Evolutionary conservation across 2,888 invertebrate genomes (phyloP), one percentile per base, ranked within the genome.

Genomic region (Pherbina coryleti): DNA sequence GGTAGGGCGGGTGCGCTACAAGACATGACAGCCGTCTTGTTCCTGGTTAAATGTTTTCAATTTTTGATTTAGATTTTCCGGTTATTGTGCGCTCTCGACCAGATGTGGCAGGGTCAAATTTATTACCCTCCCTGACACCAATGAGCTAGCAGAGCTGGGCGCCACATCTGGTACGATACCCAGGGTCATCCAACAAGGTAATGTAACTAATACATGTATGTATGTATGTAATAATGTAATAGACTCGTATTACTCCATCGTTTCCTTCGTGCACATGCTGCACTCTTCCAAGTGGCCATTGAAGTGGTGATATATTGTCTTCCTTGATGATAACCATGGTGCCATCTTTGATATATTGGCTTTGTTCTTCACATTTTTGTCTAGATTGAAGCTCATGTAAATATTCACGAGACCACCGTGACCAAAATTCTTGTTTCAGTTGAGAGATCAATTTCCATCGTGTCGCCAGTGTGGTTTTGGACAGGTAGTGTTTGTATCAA

Each of bases 241-340:
- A n/a, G n/a, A 57, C 57, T 57, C 0, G n/a, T 1, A 57, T 19
- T 3, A 57, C 22, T 2, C 57, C 57, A 0, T 57, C n/a, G 22
- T 19, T 2, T 57, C 57, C 57, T 9, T 57, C 19, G 22, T 57
- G 19, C 19, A 3, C 22, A 19, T 22, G 57, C n/a, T 22, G 57
- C n/a, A 62, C 31, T 62, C 62, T 28, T 62, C 62, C 31, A 11
- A 62, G 31, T 62, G 31, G 62, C 31, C 62, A 62, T 62, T 62
- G 28, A 31, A 31, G 31, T 3, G 31, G 62, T 62, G 62, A 28
- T 31, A 31, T 14, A n/a, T 31, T 62, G 62, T 62, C 62, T 28
- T 62, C 31, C 14, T 31, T 62, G 0, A 57, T 57, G 8, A 57
- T 57, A 3, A 57, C 57, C 57, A 57, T 57, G 4, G 57, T 57